A percentile compares a stretch with the other conserved stretches of the same genome.
Evolutionary conservation across 2,888 invertebrate genomes (phyloP).

Genomic region (Tricholauxania praeusta): DNA sequence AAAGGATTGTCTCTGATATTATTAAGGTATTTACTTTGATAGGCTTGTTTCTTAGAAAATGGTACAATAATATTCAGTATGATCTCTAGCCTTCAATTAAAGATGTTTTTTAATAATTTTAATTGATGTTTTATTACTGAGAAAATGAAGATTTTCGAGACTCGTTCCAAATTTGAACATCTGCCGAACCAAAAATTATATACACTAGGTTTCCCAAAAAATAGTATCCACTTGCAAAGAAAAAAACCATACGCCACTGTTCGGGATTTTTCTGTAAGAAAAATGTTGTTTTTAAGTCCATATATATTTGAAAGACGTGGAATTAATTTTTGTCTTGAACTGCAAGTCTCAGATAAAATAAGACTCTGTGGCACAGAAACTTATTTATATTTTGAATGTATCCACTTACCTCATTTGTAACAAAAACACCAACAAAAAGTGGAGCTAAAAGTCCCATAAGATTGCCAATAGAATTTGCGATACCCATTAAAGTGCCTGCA

Average conservation of each 20-base stretch:
- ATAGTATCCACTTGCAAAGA: conserved; percentile 78
- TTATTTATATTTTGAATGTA: too few species aligned
- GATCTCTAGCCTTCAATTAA: too few species aligned
- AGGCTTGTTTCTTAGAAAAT: too few species aligned
- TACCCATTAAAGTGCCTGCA: conserved; percentile 84
- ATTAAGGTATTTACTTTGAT: too few species aligned
- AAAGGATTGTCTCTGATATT: too few species aligned
- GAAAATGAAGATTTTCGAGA: conserved; percentile 51
- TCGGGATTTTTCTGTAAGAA: conserved; percentile 71
- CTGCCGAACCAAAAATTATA: conserved; percentile 76
- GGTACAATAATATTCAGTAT: too few species aligned
- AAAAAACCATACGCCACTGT: conserved; percentile 83
- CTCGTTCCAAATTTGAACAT: conserved; percentile 80
- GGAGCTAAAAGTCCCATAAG: conserved; percentile 73
- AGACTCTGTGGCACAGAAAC: too few species aligned
- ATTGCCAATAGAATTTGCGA: conserved; percentile 78
- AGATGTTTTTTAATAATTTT: too few species aligned
- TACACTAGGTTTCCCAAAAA: conserved; percentile 78
- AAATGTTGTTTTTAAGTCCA: neutral
- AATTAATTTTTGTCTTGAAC: too few species aligned
- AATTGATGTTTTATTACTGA: too few species aligned
- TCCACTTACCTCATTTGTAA: conserved; percentile 75
- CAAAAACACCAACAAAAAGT: conserved; percentile 70
- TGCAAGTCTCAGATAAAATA: too few species aligned
- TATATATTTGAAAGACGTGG: too few species aligned